Conservation (phyloP, 2,888 invertebrate genomes). For the Branchellion lobata region DNA sequence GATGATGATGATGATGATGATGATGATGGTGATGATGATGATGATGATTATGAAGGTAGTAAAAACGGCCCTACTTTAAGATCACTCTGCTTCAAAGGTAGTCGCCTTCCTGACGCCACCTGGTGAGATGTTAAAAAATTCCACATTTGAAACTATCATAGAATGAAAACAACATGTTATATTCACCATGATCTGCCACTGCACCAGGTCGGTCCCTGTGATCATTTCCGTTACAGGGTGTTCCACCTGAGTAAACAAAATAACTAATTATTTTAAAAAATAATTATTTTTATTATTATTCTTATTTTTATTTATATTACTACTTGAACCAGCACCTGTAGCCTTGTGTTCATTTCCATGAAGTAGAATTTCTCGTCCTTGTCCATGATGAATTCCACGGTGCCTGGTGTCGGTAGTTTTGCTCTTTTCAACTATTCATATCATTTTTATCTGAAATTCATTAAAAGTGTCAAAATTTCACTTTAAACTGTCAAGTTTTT, state of each 20-base stretch:
- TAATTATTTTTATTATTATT: conserved; percentile 14
- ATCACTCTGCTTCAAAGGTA: conserved; percentile 79
- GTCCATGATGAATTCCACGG: neutral
- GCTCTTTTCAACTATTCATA: neutral
- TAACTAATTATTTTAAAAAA: too few relatives aligned
- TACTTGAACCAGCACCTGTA: neutral
- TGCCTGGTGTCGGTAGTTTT: neutral
- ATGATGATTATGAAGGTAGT: neutral
- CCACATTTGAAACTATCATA: neutral
- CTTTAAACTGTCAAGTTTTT: too few relatives aligned
- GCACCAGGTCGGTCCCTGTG: conserved; percentile 91
- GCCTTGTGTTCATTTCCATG: conserved; percentile 86
- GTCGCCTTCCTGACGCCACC: conserved; percentile 81
- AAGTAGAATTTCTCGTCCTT: conserved; percentile 75
- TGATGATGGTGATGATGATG: neutral
- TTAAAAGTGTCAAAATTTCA: too few relatives aligned
- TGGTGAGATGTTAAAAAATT: conserved; percentile 50
- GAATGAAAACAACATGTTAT: too few relatives aligned
- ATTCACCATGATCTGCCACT: conserved; percentile 78
- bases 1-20: conserved; percentile 5
- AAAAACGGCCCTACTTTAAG: conserved; percentile 65
- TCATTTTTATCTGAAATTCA: too few relatives aligned
- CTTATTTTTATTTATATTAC: neutral
- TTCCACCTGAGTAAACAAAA: conserved; percentile 64
- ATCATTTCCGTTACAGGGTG: conserved; percentile 85